phyloP scores from a whole-genome alignment of 2,888 invertebrate species.

The Orgyia antiqua region DNA sequence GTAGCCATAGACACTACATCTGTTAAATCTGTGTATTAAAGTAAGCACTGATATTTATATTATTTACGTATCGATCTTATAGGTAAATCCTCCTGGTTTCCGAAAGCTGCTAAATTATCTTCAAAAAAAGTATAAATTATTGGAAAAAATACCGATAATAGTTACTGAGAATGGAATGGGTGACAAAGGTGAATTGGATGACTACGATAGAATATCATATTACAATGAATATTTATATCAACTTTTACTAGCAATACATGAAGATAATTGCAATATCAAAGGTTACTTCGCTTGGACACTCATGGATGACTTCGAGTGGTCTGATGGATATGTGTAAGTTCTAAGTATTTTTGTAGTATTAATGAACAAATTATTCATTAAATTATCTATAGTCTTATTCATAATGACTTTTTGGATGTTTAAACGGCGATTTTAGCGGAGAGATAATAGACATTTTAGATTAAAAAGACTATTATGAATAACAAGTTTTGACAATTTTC shows the following conservation, averaged over 20 bases:
- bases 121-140: constrained; percentile 71
- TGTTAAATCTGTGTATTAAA: no score
- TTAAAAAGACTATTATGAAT: no score
- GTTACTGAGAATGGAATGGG: constrained; percentile 74
- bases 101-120: constrained; percentile 80
- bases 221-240: constrained; percentile 43
- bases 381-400: no score
- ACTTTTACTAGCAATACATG: constrained; percentile 40
- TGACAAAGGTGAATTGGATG: constrained; percentile 46
- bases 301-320: constrained; percentile 80
- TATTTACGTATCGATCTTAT: no score
- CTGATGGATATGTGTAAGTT: constrained; percentile 32
- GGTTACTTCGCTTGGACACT: constrained; percentile 77
- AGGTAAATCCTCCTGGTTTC: constrained; percentile 81
- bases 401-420: no score
- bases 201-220: constrained; percentile 45
- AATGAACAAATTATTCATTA: no score
- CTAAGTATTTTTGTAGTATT: no score
- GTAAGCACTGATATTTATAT: no score
- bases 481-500: no score
- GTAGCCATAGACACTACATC: no score
- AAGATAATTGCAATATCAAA: constrained; percentile 47
- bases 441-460: no score
- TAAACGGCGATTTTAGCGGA: no score
- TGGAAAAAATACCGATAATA: constrained; percentile 23